These are phyloP conservation scores for Malurus cyaneus DNA, from an alignment of 2,113 vertebrate genomes.

Conservation along the genomic window DNA sequence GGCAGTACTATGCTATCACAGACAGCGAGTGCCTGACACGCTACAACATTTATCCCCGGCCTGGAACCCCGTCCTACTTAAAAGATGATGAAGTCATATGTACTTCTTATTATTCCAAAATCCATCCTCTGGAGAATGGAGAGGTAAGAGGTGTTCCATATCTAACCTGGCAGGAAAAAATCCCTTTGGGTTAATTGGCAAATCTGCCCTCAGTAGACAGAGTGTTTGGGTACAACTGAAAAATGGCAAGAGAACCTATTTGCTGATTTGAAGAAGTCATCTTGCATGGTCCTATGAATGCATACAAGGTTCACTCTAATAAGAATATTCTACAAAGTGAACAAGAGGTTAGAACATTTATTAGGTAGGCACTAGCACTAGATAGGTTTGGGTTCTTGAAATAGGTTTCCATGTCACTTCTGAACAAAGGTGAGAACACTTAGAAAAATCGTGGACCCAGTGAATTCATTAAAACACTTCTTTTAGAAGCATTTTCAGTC, in stretches of 20 bases:
- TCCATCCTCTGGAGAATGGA: constrained; percentile 96
- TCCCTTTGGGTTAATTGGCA: neutral
- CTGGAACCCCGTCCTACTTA: constrained; percentile 86
- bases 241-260: neutral
- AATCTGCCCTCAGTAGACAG: neutral
- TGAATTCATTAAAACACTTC: neutral
- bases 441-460: neutral
- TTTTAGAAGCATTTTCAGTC: neutral
- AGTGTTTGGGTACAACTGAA: neutral
- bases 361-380: neutral
- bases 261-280: neutral
- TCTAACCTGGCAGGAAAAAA: neutral
- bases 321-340: neutral
- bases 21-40: constrained; percentile 91
- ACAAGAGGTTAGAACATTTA: neutral
- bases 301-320: neutral
- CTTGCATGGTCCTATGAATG: neutral
- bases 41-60: constrained; percentile 86
- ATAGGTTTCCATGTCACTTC: neutral
- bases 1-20: constrained; percentile 96
- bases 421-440: neutral
- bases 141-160: constrained; percentile 81
- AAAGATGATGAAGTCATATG: constrained; percentile 96
- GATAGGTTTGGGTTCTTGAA: neutral
- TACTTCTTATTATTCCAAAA: constrained; percentile 95